Conservation (phyloP, 1,140 invertebrate genomes). For the Papilio machaon region DNA sequence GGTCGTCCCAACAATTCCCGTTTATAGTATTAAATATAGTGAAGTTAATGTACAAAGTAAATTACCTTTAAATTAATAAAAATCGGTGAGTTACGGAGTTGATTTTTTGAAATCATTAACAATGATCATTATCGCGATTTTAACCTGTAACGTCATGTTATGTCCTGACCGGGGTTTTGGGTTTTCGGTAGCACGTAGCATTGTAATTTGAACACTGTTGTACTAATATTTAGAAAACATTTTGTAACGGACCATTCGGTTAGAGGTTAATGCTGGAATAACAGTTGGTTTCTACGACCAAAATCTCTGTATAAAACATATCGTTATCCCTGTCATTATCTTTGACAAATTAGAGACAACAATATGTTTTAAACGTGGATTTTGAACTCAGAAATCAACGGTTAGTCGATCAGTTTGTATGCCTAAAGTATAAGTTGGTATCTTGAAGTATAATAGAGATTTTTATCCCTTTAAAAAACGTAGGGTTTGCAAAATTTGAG, state of each 20-base stretch:
- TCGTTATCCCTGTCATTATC: no score
- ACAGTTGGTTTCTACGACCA: no score
- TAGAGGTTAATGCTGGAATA: conserved; percentile 12
- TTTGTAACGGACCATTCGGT: conserved; percentile 28
- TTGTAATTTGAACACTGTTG: conserved; percentile 30
- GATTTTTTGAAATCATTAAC: conserved; percentile 28
- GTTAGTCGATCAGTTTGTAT: neutral
- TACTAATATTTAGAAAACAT: conserved; percentile 30
- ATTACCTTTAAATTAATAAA: conserved; percentile 43
- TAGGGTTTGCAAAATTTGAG: conserved; percentile 75
- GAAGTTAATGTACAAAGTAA: conserved; percentile 42
- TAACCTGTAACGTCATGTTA: conserved; percentile 37
- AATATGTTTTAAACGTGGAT: no score
- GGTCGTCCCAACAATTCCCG: conserved; percentile 66
- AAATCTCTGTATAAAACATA: no score
- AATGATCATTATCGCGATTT: neutral
- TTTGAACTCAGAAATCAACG: no score
- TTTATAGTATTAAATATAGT: conserved; percentile 58
- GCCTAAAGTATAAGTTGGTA: neutral
- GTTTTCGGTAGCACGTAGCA: conserved; percentile 33
- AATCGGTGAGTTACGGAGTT: conserved; percentile 55
- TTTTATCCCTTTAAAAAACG: neutral
- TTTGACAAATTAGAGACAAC: no score
- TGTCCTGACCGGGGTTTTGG: conserved; percentile 37
- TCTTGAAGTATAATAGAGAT: neutral